Evolutionary conservation across 2,888 invertebrate genomes (phyloP), one percentile per base, ranked within the genome.

Genomic region (Xiphydria camelus): DNA sequence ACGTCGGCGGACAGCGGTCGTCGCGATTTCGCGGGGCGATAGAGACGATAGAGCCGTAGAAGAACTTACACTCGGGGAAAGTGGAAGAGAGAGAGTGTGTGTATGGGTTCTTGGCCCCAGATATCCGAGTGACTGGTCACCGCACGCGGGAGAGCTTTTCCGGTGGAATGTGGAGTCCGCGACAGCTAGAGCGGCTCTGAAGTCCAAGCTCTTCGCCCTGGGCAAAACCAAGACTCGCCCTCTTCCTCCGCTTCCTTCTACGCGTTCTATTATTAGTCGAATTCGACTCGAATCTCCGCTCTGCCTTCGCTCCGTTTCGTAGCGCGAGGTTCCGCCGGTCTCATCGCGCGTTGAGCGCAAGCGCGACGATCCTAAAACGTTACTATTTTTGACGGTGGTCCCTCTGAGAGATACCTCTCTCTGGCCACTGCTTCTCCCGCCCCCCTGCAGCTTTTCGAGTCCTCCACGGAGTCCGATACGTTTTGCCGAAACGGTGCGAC

Each of bases 141-240:
- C 47, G 57, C 63, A 60, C 62, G 61, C 64, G 47, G 53, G 55
- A 60, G 57, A 61, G 59, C 61, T 61, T 60, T 59, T 59, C 69
- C 79, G 82, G 81, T 83, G 83, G 83, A 83, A 83, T 83, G 83
- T 83, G 82, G 82, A 82, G 83, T 83, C 83, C 83, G 83, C 83
- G 80, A 80, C 82, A 81, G 81, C 82, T 82, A 79, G 78, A 81
- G 82, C 83, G 82, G 83, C 83, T 83, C 83, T 83, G 82, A 73
- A 60, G 63, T 64, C 62, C 59, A 56, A 61, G 51, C 51, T 59
- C 60, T 57, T 58, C 54, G 61, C 56, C 62, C 63, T 60, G 65
- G 62, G 62, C 61, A 62, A 55, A 63, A 61, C 59, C 64, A 66
- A 65, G 61, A 57, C 65, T 64, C 57, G 33, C 45, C 17, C 21